These are phyloP conservation scores for Ammospiza caudacuta DNA, from an alignment of 2,113 vertebrate species.

Conservation along the genomic window DNA sequence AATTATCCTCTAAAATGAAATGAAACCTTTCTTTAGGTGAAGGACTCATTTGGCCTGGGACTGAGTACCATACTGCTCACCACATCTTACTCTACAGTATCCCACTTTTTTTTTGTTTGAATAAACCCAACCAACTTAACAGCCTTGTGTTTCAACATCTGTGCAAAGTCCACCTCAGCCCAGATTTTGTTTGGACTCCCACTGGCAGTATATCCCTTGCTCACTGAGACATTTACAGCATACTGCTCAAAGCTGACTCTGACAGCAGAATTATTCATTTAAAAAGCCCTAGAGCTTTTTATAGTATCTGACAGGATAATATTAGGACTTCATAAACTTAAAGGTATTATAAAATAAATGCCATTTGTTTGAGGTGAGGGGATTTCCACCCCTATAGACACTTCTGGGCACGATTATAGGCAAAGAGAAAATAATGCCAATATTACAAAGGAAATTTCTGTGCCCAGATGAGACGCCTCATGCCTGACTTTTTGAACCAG, in stretches of 20 bases:
- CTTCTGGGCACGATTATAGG: neutral
- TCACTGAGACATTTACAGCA: neutral
- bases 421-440: neutral
- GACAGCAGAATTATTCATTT: neutral
- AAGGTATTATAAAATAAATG: neutral
- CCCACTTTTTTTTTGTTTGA: neutral
- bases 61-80: neutral
- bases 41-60: neutral
- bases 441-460: neutral
- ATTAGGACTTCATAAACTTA: neutral
- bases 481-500: neutral
- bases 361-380: neutral
- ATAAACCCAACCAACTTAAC: neutral
- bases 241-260: neutral
- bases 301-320: neutral
- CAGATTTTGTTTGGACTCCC: neutral
- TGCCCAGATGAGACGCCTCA: neutral
- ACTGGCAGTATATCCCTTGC: neutral
- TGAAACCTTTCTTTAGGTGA: neutral
- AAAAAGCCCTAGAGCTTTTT: neutral
- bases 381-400: neutral
- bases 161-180: neutral
- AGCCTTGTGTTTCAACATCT: neutral
- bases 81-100: neutral
- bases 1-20: neutral